phyloP scores from a whole-genome alignment of 1,140 invertebrate genomes.

The Sitobion miscanthi region DNA sequence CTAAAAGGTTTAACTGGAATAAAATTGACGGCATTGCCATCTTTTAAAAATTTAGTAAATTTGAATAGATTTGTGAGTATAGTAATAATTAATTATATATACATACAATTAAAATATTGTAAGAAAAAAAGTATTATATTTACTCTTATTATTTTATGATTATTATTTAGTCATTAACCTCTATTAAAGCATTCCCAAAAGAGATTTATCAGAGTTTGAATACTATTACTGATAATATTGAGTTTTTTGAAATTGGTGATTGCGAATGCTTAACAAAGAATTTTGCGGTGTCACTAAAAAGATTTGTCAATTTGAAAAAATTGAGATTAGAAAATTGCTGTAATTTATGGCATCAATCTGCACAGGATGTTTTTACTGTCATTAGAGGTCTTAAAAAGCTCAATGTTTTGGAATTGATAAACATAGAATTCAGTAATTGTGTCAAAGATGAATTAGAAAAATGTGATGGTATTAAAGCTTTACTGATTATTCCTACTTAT shows the following conservation, averaged over 20 bases:
- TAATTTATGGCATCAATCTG: constrained; percentile 61
- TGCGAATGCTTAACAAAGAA: constrained; percentile 73
- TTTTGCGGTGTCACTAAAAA: constrained; percentile 68
- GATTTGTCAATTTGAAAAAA: constrained; percentile 69
- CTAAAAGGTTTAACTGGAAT: constrained; percentile 72
- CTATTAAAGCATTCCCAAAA: constrained; percentile 26
- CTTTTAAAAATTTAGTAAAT: constrained; percentile 25
- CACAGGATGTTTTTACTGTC: constrained; percentile 61
- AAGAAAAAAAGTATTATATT: not conserved
- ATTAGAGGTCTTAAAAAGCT: constrained; percentile 44
- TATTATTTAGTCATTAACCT: constrained; percentile 46
- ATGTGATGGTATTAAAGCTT: constrained; percentile 74
- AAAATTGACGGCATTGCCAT: constrained; percentile 63
- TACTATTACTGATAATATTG: constrained; percentile 67
- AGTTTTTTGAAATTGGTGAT: constrained; percentile 79
- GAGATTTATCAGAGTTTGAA: not conserved
- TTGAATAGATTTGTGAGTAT: constrained; percentile 30
- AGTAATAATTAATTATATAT: not conserved
- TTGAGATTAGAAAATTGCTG: constrained; percentile 75
- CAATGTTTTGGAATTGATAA: constrained; percentile 73
- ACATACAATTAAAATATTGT: not conserved
- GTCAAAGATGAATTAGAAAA: constrained; percentile 75
- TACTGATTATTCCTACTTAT: constrained; percentile 83
- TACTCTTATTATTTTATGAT: not conserved
- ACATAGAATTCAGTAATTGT: constrained; percentile 79